A percentile compares a stretch with the other conserved stretches of the same genome.
These are phyloP conservation scores for Zaprionus obscuricornis DNA, from an alignment of 2,888 invertebrate genomes.

Conservation along the genomic window DNA sequence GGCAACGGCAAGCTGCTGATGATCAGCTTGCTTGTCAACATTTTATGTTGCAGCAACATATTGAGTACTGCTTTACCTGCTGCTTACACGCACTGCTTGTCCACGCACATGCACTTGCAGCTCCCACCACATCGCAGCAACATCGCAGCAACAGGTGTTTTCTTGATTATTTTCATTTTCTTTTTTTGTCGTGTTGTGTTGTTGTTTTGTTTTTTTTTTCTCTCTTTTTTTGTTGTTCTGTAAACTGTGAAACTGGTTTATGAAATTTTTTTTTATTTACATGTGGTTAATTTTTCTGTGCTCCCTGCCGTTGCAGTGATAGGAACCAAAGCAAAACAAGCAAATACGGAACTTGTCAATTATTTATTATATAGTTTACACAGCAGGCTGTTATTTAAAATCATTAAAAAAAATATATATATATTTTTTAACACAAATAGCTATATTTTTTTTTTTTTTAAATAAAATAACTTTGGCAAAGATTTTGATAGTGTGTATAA, in stretches of 20 bases:
- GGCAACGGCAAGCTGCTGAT: too few relatives aligned
- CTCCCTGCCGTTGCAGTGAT: conserved; percentile 61
- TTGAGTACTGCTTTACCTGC: too few relatives aligned
- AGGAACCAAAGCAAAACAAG: conserved; percentile 25
- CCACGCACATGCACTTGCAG: conserved; percentile 13
- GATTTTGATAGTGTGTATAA: too few relatives aligned
- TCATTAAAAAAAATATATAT: too few relatives aligned
- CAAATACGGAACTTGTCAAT: too few relatives aligned
- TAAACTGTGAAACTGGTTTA: conserved; percentile 32
- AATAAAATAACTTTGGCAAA: too few relatives aligned
- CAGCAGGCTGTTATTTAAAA: too few relatives aligned
- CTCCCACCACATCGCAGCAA: too few relatives aligned
- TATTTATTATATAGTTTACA: neutral
- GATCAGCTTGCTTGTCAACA: too few relatives aligned
- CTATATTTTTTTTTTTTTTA: too few relatives aligned
- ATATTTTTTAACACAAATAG: too few relatives aligned
- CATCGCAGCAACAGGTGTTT: conserved; percentile 48
- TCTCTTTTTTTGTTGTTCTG: conserved; percentile 23
- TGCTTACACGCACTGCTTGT: conserved; percentile 50
- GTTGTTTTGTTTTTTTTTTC: conserved; percentile 16
- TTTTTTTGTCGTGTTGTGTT: conserved; percentile 14
- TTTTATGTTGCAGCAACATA: too few relatives aligned
- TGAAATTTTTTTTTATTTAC: conserved; percentile 4
- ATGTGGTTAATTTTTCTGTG: conserved; percentile 47
- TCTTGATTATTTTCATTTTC: conserved; percentile 3